Conservation (phyloP, 2,113 vertebrate species). For the Pedetes capensis region DNA sequence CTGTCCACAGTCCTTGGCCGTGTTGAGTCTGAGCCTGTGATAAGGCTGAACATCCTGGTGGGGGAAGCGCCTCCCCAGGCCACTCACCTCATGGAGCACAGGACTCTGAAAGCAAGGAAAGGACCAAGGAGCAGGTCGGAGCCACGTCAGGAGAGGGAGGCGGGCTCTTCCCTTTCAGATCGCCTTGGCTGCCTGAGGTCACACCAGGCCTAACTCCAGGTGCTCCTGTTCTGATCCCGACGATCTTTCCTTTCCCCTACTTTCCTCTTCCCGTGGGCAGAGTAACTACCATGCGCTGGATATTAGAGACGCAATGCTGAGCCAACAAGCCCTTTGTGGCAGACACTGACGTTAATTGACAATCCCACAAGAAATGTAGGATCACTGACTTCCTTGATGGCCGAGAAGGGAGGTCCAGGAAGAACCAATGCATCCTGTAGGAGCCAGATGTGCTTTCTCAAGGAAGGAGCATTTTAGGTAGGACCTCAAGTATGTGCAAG, state of each 20-base stretch:
- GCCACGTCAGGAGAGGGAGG: too few relatives aligned
- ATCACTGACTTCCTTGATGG: not conserved
- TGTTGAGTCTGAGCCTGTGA: too few relatives aligned
- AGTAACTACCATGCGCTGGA: not conserved
- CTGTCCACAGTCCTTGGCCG: too few relatives aligned
- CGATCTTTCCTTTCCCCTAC: not conserved
- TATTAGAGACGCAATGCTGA: rapidly evolving
- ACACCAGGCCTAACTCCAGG: not conserved
- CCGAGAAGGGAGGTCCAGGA: not conserved
- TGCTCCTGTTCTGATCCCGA: not conserved
- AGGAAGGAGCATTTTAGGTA: not conserved
- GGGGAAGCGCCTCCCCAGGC: too few relatives aligned
- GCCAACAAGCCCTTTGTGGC: not conserved
- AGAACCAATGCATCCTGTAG: not conserved
- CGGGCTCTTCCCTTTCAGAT: not conserved
- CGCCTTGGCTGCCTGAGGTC: not conserved
- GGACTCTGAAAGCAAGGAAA: too few relatives aligned
- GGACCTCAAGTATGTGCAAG: too few relatives aligned
- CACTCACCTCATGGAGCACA: not conserved
- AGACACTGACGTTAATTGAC: not conserved
- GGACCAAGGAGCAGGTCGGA: too few relatives aligned
- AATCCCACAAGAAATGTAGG: not conserved
- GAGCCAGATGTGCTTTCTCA: not conserved
- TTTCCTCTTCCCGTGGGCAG: not conserved
- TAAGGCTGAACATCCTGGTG: too few relatives aligned